Evolutionary conservation across 2,888 invertebrate species (phyloP).

Genomic region (Priapulus caudatus): DNA sequence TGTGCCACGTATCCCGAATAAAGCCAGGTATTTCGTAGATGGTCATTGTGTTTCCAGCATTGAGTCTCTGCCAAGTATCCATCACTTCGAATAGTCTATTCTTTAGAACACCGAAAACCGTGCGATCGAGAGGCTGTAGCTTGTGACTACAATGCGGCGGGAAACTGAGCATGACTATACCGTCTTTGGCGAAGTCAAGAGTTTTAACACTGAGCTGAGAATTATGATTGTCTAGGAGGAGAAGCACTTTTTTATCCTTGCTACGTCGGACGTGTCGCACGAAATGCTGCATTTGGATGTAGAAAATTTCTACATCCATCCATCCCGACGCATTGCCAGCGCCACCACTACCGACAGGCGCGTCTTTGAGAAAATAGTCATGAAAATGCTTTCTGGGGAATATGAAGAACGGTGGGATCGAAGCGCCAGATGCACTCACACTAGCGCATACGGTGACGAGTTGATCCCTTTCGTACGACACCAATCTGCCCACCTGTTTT

Average conservation of each 20-base stretch:
- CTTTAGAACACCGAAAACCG: conserved; percentile 37
- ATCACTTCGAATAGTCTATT: conserved; percentile 24
- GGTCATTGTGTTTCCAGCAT: conserved; percentile 35
- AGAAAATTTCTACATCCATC: conserved; percentile 28
- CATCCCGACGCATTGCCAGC: conserved; percentile 26
- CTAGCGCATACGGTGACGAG: too few relatives aligned
- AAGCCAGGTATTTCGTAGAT: conserved; percentile 38
- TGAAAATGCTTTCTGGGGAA: too few relatives aligned
- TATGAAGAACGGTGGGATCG: too few relatives aligned
- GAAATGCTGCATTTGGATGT: conserved; percentile 28
- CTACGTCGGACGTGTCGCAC: conserved; percentile 24
- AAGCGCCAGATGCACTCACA: too few relatives aligned
- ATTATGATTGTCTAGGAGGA: conserved; percentile 29
- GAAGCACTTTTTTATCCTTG: conserved; percentile 24
- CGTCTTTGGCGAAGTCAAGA: conserved; percentile 31
- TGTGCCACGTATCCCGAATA: conserved; percentile 29
- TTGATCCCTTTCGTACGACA: too few relatives aligned
- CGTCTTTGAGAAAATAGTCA: conserved; percentile 53
- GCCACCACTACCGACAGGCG: conserved; percentile 52
- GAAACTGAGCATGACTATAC: conserved; percentile 35
- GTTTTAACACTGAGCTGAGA: conserved; percentile 24
- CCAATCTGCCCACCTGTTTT: too few relatives aligned
- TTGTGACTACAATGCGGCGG: conserved; percentile 38
- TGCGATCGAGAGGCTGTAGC: conserved; percentile 38
- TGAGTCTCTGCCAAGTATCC: conserved; percentile 28